Percentiles rank a stretch among this genome's conserved stretches.
phyloP scores from a whole-genome alignment of 2,797 vertebrate species.

The Menidia menidia region DNA sequence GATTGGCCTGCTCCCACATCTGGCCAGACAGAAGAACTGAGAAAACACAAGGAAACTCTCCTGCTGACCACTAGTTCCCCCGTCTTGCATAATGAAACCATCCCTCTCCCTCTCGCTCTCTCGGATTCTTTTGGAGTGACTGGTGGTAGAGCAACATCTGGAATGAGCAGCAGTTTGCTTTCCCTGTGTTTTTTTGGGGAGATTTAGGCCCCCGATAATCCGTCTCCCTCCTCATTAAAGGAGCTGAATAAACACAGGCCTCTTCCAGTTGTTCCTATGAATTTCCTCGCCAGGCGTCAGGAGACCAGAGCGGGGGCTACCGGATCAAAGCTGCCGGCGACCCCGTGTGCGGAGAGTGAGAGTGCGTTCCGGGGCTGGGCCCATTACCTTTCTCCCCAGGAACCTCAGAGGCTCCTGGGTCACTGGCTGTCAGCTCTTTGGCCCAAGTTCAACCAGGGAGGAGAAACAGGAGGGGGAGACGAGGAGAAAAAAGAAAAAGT shows the following conservation, averaged over 20 bases:
- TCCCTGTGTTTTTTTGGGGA: slow-evolving; percentile 76
- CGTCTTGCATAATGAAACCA: slow-evolving; percentile 53
- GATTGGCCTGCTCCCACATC: slow-evolving; percentile 76
- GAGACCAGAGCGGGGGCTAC: slow-evolving; percentile 81
- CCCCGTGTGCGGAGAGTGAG: slow-evolving; percentile 73
- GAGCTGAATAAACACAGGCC: slow-evolving; percentile 88
- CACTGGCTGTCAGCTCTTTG: slow-evolving; percentile 77
- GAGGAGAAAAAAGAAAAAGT: slow-evolving; percentile 6
- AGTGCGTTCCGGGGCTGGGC: slow-evolving; percentile 75
- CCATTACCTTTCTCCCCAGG: slow-evolving; percentile 80
- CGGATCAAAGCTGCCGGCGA: slow-evolving; percentile 83
- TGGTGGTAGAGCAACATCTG: slow-evolving; percentile 84
- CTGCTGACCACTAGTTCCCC: slow-evolving; percentile 63
- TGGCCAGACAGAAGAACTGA: slow-evolving; percentile 75
- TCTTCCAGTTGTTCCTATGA: slow-evolving; percentile 89
- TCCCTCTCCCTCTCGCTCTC: slow-evolving; percentile 34
- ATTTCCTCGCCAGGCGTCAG: slow-evolving; percentile 86
- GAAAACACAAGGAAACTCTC: slow-evolving; percentile 73
- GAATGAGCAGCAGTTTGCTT: slow-evolving; percentile 82
- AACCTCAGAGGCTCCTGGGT: slow-evolving; percentile 75
- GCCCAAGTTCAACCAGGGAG: slow-evolving; percentile 60
- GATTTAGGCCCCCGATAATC: slow-evolving; percentile 85
- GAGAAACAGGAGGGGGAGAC: slow-evolving; percentile 22
- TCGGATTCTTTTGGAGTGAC: slow-evolving; percentile 77
- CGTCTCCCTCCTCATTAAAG: slow-evolving; percentile 87